Evolutionary conservation across 2,888 invertebrate species (phyloP), one percentile per base, ranked within the genome.

Genomic region (Geotrupes spiniger): DNA sequence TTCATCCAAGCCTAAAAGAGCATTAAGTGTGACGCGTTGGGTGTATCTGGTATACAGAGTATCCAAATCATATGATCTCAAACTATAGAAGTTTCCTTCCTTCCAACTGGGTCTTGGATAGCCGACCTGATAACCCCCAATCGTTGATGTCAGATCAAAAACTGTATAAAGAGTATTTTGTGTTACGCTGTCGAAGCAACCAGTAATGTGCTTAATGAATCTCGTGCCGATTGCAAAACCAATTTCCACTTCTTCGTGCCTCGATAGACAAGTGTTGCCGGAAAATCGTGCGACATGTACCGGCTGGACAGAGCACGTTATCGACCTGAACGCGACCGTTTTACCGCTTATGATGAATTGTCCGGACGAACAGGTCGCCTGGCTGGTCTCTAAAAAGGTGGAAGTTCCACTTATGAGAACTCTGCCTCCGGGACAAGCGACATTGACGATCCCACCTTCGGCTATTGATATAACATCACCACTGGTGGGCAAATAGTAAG

Each of bases 111-210:
- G 78, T 26, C 81, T 68, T 25, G 68, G 72, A 3, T 78, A 77
- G 1, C 72, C 69, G 1, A 63, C 68, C 61, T 81, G 78, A 40
- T 75, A 74, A 0, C 77, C 70, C 6, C 72, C 70, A 49, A 81
- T 77, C 0, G 66, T 66, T 0, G 73, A 63, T 9, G 72, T 73
- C 52, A 81, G 71, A 33, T 75, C 72, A 46, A 75, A 76, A 65
- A 75, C 74, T 0, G 77, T 76, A 55, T 81, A 82, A 4, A 80
- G 58, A 1, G 80, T 76, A 54, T 75, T 76, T 44, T 78, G 66
- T 1, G 73, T 67, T 2, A 58, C 63, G 26, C 73, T 70, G 63
- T 82, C 76, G 57, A 79, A 81, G 63, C 83, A 83, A 1, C 80
- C 73, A 56, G 71, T 74, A 54, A 77, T 77, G 5, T 74, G 61